Percentiles rank a stretch among this genome's conserved stretches.
phyloP scores from a whole-genome alignment of 2,113 vertebrate genomes.

The Baryphthengus martii region DNA sequence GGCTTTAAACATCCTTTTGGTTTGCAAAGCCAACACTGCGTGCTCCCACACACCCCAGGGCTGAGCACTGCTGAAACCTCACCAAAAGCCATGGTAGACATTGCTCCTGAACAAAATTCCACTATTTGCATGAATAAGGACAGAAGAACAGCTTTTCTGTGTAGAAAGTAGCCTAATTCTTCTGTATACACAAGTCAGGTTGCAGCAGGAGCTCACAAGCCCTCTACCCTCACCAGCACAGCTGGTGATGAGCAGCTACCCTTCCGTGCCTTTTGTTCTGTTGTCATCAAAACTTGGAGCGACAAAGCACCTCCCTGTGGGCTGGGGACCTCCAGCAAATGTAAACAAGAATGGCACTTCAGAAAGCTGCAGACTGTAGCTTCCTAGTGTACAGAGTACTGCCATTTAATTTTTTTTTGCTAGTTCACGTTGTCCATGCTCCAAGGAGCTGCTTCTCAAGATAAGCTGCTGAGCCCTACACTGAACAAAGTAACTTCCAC shows the following conservation, averaged over 20 bases:
- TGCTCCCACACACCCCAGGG: neutral
- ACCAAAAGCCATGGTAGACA: fast-evolving
- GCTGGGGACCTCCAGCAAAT: neutral
- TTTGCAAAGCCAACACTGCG: neutral
- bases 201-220: neutral
- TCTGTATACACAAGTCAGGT: neutral
- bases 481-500: neutral
- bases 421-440: neutral
- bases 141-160: neutral
- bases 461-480: neutral
- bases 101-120: neutral
- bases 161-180: neutral
- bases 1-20: neutral
- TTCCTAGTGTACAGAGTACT: no score
- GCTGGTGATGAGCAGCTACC: fast-evolving
- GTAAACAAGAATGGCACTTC: neutral
- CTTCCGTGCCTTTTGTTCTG: neutral
- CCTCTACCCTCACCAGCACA: neutral
- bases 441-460: neutral
- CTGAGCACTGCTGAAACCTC: neutral
- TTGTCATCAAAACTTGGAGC: neutral
- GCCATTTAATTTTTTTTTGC: no score
- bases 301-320: neutral
- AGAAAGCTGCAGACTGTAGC: neutral
- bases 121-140: neutral